Evolutionary conservation across 2,113 vertebrate species (phyloP), one percentile per base, ranked within the genome.

Genomic region (Cololabis saira): DNA sequence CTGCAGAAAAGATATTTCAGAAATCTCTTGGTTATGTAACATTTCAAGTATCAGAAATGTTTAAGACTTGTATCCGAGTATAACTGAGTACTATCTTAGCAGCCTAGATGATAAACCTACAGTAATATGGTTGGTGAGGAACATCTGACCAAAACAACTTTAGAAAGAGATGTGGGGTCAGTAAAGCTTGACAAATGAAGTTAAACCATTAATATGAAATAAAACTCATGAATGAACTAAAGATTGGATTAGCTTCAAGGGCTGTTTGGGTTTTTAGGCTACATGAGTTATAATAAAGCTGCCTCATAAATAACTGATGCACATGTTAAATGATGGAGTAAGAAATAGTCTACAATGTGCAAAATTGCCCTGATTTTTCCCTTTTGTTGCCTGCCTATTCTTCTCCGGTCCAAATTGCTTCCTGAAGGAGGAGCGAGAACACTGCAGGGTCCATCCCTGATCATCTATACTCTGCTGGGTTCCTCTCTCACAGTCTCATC

Each of bases 301-400:
- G n/a, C 44, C 67, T 74, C 53, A 70, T 74, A 56, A 88, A 82
- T 76, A 82, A 72, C 49, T 59, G 62, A 74, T 40, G n/a, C 54
- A 58, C 66, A 54, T 67, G 54, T 73, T 77, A 68, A 85, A 88
- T 81, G 79, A 86, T 64, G 58, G 75, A 76, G 75, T 37, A 61
- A 70, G 73, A 75, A 54, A 62, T 30, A 64, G 27, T 40, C n/a
- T 17, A 71, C 43, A 66, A 19, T 42, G 64, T 61, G 57, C 67
- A 59, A 82, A 81, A 88, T 79, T 74, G 68, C 68, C 45, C 52
- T 15, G 37, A 63, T 60, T 64, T 76, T 15, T 60, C 53, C 24
- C 24, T 27, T 61, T 49, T 48, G 71, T 76, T 72, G 65, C 48
- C 66, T 64, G 59, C 21, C 48, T 59, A 19, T 10, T 30, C 48